phyloP scores from a whole-genome alignment of 2,113 vertebrate genomes.

The Climacteris rufus region DNA sequence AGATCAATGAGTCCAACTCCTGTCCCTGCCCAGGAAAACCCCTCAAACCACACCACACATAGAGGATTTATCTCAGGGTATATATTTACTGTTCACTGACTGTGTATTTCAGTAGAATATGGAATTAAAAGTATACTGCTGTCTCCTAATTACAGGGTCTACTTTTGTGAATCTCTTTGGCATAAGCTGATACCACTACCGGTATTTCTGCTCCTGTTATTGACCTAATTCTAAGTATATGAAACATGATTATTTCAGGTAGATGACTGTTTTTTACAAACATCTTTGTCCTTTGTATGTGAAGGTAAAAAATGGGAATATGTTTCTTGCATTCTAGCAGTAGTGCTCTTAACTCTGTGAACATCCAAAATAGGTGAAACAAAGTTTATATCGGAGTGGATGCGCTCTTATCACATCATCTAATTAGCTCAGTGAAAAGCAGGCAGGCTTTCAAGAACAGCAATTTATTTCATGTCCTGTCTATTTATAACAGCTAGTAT shows the following conservation, averaged over 20 bases:
- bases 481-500: background rate
- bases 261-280: background rate
- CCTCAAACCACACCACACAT: background rate
- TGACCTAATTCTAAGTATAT: background rate
- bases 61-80: fast-evolving
- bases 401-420: background rate
- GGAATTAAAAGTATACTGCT: background rate
- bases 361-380: background rate
- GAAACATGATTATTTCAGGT: background rate
- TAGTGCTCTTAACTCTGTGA: background rate
- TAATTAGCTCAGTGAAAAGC: background rate
- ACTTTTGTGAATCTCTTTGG: background rate
- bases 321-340: background rate
- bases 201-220: background rate
- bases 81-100: background rate
- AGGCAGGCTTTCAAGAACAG: background rate
- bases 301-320: background rate
- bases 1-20: background rate
- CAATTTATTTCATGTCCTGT: background rate
- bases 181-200: background rate
- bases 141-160: background rate
- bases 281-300: background rate
- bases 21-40: background rate
- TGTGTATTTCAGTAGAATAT: background rate
- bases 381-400: background rate